These are phyloP conservation scores for Adineta ricciae DNA, from an alignment of 2,888 invertebrate species.

Conservation along the genomic window DNA sequence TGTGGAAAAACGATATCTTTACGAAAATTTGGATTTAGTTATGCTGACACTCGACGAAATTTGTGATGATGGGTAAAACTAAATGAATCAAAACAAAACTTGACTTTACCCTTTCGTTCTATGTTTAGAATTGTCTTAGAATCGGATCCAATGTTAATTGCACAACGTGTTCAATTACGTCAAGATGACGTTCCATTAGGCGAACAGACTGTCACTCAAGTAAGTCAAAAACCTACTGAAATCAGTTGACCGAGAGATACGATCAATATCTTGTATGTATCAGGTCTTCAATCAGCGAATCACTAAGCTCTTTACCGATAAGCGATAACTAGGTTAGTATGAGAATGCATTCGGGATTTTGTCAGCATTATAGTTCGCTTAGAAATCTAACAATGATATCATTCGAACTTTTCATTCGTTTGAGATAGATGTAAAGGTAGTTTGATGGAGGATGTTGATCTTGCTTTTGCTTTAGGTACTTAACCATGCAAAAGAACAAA, in stretches of 20 bases:
- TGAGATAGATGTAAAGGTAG: no score
- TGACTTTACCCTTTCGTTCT: no score
- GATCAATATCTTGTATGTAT: neutral
- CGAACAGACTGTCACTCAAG: conserved; percentile 96
- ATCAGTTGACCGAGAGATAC: no score
- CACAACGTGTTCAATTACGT: conserved; percentile 78
- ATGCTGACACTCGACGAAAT: conserved; percentile 96
- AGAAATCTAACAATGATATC: no score
- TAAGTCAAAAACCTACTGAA: conserved; percentile 53
- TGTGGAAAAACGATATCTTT: conserved; percentile 78
- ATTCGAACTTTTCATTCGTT: no score
- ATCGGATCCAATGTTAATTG: conserved; percentile 82
- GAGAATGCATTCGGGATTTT: neutral
- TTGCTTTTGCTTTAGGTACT: conserved; percentile 63
- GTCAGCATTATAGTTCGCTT: no score
- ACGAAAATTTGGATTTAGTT: conserved; percentile 85
- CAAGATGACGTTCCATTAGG: conserved; percentile 92
- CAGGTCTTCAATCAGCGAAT: conserved; percentile 19
- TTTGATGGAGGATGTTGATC: no score
- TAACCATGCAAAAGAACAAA: conserved; percentile 89
- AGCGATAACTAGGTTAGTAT: neutral
- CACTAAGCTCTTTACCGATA: neutral
- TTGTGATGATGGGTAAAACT: conserved; percentile 71
- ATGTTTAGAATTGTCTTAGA: conserved; percentile 79
- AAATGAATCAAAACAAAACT: no score